Evolutionary conservation across 2,888 invertebrate genomes (phyloP).

Genomic region (Aleiodes leptofemur): DNA sequence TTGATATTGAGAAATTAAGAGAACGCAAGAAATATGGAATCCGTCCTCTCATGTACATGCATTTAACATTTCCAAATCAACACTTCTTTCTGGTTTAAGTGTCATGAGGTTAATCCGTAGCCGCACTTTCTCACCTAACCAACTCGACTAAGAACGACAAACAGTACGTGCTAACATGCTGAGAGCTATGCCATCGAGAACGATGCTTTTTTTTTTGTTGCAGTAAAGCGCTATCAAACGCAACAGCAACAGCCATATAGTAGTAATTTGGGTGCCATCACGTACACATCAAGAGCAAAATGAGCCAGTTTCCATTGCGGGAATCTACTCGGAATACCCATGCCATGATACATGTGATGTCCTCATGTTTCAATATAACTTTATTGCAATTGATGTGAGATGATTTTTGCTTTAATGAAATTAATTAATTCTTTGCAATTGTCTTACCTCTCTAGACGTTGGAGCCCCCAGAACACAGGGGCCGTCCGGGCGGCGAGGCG

Average conservation of each 20-base stretch:
- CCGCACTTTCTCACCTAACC: conserved; percentile 41
- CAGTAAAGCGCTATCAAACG: no score
- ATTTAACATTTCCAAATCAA: conserved; percentile 59
- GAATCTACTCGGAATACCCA: conserved; percentile 47
- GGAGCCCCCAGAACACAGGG: conserved; percentile 74
- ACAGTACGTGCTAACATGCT: conserved; percentile 61
- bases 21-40: neutral
- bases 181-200: conserved; percentile 35
- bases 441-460: conserved; percentile 72
- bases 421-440: neutral
- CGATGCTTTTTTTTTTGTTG: conserved; percentile 48
- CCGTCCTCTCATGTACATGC: conserved; percentile 46
- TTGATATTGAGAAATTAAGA: no score
- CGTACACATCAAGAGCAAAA: conserved; percentile 62
- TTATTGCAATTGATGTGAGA: neutral
- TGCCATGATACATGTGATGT: conserved; percentile 11
- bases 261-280: conserved; percentile 67
- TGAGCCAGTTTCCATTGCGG: conserved; percentile 67
- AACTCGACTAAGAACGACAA: conserved; percentile 21
- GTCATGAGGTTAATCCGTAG: conserved; percentile 61
- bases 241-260: neutral
- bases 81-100: conserved; percentile 56
- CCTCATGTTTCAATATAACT: conserved; percentile 30
- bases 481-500: conserved; percentile 80
- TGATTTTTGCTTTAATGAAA: neutral